Conservation (phyloP, 2,797 vertebrate genomes). For the Lagorchestes hirsutus region DNA sequence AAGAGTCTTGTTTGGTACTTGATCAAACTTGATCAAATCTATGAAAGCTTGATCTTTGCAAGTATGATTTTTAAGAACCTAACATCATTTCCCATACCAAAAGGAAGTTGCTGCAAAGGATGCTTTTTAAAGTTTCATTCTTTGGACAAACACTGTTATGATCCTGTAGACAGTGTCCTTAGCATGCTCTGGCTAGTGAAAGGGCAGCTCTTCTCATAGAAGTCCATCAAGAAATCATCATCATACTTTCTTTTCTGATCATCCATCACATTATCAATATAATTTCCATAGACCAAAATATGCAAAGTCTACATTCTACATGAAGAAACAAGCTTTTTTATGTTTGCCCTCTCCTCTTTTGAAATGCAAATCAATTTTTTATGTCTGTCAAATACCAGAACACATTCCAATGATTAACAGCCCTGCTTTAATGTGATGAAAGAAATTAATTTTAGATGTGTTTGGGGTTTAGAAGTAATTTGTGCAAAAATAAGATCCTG, state of each 20-base stretch:
- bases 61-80: background rate
- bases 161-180: constrained; percentile 42
- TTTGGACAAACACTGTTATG: constrained; percentile 6
- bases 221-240: constrained; percentile 28
- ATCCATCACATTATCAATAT: constrained; percentile 46
- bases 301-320: constrained; percentile 62
- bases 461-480: constrained; percentile 80
- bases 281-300: constrained; percentile 33
- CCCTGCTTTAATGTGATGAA: constrained; percentile 78
- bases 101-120: background rate
- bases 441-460: constrained; percentile 79
- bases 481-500: constrained; percentile 76
- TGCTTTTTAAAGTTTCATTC: constrained; percentile 36
- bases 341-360: constrained; percentile 56
- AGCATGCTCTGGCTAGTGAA: background rate
- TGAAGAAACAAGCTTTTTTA: constrained; percentile 35
- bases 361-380: constrained; percentile 64
- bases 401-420: constrained; percentile 71
- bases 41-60: background rate
- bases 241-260: constrained; percentile 34
- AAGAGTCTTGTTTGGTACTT: background rate
- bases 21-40: background rate
- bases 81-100: background rate
- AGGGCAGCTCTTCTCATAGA: constrained; percentile 53
- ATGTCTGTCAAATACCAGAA: constrained; percentile 68